Conservation (phyloP, 2,797 vertebrate genomes). For the Zalophus californianus region DNA sequence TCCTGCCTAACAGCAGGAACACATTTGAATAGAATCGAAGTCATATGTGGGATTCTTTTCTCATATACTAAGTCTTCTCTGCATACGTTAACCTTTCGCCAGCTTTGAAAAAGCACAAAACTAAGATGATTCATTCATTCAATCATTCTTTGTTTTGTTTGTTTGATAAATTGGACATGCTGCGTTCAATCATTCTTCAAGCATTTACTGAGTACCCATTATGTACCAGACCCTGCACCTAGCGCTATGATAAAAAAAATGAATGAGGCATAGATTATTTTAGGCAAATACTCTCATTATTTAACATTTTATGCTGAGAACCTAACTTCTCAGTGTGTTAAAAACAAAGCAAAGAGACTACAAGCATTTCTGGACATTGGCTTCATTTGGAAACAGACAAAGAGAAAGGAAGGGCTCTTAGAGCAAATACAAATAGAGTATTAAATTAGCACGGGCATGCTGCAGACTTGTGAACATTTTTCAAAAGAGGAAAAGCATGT, state of each 20-base stretch:
- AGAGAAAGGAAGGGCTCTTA: neutral
- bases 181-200: conserved; percentile 71
- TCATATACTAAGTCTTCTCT: conserved; percentile 70
- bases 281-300: conserved; percentile 66
- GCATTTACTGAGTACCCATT: conserved; percentile 51
- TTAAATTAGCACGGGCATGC: neutral
- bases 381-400: conserved; percentile 10
- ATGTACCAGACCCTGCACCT: conserved; percentile 14
- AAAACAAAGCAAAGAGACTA: conserved; percentile 55
- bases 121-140: conserved; percentile 70
- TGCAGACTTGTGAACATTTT: neutral
- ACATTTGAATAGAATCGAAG: conserved; percentile 83
- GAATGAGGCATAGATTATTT: conserved; percentile 61
- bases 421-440: neutral
- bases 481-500: neutral
- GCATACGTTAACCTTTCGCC: conserved; percentile 81
- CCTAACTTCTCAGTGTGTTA: conserved; percentile 25
- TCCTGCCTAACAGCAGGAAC: conserved; percentile 71
- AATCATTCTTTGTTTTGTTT: conserved; percentile 55
- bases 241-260: conserved; percentile 29
- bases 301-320: conserved; percentile 55
- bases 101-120: conserved; percentile 70
- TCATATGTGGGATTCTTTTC: conserved; percentile 71
- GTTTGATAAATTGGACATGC: neutral
- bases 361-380: conserved; percentile 12